A percentile compares a stretch with the other conserved stretches of the same genome.
These are phyloP conservation scores for Phocoena sinus DNA, from an alignment of 2,113 vertebrate genomes.

Conservation along the genomic window DNA sequence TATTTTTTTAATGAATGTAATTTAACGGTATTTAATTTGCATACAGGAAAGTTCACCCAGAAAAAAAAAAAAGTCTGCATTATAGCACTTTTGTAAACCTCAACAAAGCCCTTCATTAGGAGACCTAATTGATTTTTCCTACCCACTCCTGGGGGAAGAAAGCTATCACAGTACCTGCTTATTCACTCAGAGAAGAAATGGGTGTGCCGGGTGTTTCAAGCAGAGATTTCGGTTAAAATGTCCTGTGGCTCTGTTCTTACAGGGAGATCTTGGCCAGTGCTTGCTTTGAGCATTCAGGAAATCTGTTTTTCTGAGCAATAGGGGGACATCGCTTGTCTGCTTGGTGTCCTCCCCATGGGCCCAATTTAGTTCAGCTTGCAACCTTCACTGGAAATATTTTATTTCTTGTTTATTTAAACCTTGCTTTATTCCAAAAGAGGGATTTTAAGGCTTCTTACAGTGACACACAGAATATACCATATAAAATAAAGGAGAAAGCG, in stretches of 20 bases:
- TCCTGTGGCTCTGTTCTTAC: conserved; percentile 61
- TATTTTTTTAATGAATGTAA: conserved; percentile 76
- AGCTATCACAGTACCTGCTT: conserved; percentile 67
- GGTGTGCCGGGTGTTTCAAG: conserved; percentile 64
- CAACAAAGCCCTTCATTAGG: conserved; percentile 65
- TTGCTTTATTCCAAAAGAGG: conserved; percentile 40
- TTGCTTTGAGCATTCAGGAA: conserved; percentile 19
- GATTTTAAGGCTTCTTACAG: conserved; percentile 18
- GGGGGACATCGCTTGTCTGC: conserved; percentile 33
- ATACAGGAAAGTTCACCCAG: conserved; percentile 68
- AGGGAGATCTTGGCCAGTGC: conserved; percentile 47
- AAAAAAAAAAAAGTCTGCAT: conserved; percentile 60
- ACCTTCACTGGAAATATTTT: conserved; percentile 43
- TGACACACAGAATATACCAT: background rate
- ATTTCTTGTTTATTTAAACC: conserved; percentile 61
- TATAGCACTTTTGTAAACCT: conserved; percentile 64
- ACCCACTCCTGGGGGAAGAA: conserved; percentile 52
- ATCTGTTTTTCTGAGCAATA: conserved; percentile 57
- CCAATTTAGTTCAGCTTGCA: conserved; percentile 56
- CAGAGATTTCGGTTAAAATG: conserved; percentile 63
- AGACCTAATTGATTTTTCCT: conserved; percentile 68
- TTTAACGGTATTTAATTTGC: conserved; percentile 70
- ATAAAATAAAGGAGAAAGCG: background rate
- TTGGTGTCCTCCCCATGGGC: conserved; percentile 51
- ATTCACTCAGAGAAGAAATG: conserved; percentile 67